Evolutionary conservation across 2,888 invertebrate species (phyloP).

Genomic region (Mylabris sibirica): DNA sequence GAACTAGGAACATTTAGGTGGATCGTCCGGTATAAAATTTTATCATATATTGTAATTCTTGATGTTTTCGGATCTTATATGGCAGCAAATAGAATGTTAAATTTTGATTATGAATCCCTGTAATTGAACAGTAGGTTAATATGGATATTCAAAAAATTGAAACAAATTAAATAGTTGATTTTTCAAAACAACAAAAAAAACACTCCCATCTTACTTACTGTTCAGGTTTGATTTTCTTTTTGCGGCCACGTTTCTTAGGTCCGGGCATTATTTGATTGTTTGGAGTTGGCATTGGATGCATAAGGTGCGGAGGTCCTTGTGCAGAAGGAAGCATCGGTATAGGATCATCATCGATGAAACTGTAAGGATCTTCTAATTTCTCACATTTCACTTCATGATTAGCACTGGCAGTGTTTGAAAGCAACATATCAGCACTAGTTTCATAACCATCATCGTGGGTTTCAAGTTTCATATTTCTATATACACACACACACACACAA

Average conservation of each 20-base stretch:
- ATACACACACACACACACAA: too few relatives aligned
- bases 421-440: slow-evolving; percentile 74
- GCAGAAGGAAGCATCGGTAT: slow-evolving; percentile 60
- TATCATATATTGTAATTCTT: not conserved
- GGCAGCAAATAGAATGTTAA: slow-evolving; percentile 3
- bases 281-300: slow-evolving; percentile 59
- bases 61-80: not conserved
- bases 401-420: slow-evolving; percentile 58
- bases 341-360: slow-evolving; percentile 83
- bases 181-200: not conserved
- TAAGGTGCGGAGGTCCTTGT: slow-evolving; percentile 50
- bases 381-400: slow-evolving; percentile 60
- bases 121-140: slow-evolving; percentile 9
- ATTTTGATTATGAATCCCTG: not conserved
- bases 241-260: slow-evolving; percentile 85
- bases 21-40: too few relatives aligned
- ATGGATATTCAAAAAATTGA: not conserved
- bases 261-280: slow-evolving; percentile 60
- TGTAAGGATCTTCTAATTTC: slow-evolving; percentile 78
- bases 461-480: slow-evolving; percentile 66
- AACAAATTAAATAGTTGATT: not conserved
- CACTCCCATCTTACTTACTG: slow-evolving; percentile 55
- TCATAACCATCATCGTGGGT: slow-evolving; percentile 90
- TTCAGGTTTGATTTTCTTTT: slow-evolving; percentile 81
- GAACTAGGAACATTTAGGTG: too few relatives aligned